Conservation (phyloP, 1,140 invertebrate species). For the Heliconius congener region DNA sequence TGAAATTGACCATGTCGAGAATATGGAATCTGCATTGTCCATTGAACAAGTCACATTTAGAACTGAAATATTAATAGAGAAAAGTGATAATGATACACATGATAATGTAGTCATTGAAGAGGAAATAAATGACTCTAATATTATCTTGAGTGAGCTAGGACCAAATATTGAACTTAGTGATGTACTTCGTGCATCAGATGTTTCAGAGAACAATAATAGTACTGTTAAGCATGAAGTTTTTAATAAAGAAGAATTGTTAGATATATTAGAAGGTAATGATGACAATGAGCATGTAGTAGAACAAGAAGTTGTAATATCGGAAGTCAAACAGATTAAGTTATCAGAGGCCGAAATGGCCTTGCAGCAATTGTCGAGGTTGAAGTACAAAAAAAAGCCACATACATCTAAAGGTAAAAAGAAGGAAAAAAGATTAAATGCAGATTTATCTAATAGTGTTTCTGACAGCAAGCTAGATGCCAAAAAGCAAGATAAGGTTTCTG, state of each 20-base stretch:
- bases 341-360: slow-evolving; percentile 60
- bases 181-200: slow-evolving; percentile 59
- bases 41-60: slow-evolving; percentile 60
- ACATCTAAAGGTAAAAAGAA: slow-evolving; percentile 24
- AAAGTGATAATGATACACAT: slow-evolving; percentile 55
- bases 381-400: slow-evolving; percentile 31
- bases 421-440: slow-evolving; percentile 19
- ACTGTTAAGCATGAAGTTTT: slow-evolving; percentile 64
- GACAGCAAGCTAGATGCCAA: slow-evolving; percentile 21
- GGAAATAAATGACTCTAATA: slow-evolving; percentile 47
- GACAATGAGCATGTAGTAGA: slow-evolving; percentile 36
- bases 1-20: slow-evolving; percentile 45
- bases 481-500: slow-evolving; percentile 8
- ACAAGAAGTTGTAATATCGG: slow-evolving; percentile 16
- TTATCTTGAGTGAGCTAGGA: slow-evolving; percentile 64
- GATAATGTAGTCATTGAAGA: slow-evolving; percentile 47
- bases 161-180: slow-evolving; percentile 73
- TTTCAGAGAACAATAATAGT: slow-evolving; percentile 67
- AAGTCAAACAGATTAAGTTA: slow-evolving; percentile 28
- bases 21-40: slow-evolving; percentile 13
- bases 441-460: slow-evolving; percentile 11
- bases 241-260: slow-evolving; percentile 74
- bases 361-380: slow-evolving; percentile 54
- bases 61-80: slow-evolving; percentile 70
- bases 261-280: slow-evolving; percentile 76